Percentiles rank a stretch among this genome's conserved stretches.
phyloP scores from a whole-genome alignment of 2,888 invertebrate genomes.

The Ophion costatus region DNA sequence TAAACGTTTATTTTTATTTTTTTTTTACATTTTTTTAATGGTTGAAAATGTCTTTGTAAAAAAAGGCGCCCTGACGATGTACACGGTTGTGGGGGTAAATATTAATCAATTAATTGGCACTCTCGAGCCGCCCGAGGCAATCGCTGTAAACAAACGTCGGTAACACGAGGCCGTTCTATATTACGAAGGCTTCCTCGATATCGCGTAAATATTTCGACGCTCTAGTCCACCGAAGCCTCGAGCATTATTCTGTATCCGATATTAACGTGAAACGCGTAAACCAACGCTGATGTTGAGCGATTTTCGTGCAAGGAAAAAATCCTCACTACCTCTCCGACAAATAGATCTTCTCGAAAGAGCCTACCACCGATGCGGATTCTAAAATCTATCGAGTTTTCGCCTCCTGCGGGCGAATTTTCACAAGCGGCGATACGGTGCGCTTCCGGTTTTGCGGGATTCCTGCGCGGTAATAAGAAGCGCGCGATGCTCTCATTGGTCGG shows the following conservation, averaged over 20 bases:
- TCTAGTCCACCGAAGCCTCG: conserved; percentile 28
- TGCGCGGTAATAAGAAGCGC: background rate
- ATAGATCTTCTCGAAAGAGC: conserved; percentile 74
- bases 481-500: conserved; percentile 1
- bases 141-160: conserved; percentile 67
- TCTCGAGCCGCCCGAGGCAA: conserved; percentile 16
- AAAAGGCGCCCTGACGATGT: too few species aligned
- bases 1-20: too few species aligned
- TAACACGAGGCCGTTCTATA: conserved; percentile 56
- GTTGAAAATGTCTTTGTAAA: too few species aligned
- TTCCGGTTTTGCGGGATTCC: background rate
- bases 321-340: conserved; percentile 75
- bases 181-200: conserved; percentile 23
- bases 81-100: too few species aligned
- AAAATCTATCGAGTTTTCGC: conserved; percentile 66
- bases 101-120: conserved; percentile 4
- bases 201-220: conserved; percentile 59
- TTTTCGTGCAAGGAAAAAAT: conserved; percentile 70
- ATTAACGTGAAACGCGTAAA: conserved; percentile 44
- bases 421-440: conserved; percentile 14
- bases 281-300: conserved; percentile 75
- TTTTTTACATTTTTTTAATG: too few species aligned
- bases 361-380: conserved; percentile 66
- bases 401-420: conserved; percentile 28
- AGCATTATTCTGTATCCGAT: conserved; percentile 42